A percentile compares a stretch with the other conserved stretches of the same genome.
Conservation (phyloP, 2,888 invertebrate species). For the Phortica okadai region DNA sequence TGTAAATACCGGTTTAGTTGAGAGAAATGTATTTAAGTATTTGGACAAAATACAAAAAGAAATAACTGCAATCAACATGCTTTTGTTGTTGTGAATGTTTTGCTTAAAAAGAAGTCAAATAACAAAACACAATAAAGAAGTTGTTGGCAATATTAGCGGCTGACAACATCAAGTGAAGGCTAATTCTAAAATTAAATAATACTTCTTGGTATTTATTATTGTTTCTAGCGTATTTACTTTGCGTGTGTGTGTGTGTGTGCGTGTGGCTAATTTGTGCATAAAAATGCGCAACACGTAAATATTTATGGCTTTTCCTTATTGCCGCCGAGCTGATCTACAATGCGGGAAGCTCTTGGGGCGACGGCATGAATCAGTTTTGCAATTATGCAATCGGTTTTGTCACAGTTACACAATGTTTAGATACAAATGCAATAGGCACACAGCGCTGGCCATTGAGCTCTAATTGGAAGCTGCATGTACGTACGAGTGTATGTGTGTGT, state of each 20-base stretch:
- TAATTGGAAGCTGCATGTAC: background rate
- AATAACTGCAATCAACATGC: background rate
- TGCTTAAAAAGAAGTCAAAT: no score
- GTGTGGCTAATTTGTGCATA: constrained; percentile 49
- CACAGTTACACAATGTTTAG: background rate
- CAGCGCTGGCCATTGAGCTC: background rate
- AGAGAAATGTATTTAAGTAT: constrained; percentile 1
- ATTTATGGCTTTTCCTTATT: constrained; percentile 31
- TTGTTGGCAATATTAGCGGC: no score
- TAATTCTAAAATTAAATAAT: background rate
- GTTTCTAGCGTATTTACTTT: background rate
- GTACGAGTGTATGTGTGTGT: no score
- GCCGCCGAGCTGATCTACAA: background rate
- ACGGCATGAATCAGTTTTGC: background rate
- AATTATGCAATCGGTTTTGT: constrained; percentile 2
- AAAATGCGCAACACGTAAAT: constrained; percentile 50
- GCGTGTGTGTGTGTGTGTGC: background rate
- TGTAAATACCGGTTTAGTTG: constrained; percentile 13
- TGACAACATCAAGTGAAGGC: background rate
- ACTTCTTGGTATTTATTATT: background rate
- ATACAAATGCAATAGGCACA: background rate
- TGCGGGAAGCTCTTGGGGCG: constrained; percentile 3
- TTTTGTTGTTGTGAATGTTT: constrained; percentile 1
- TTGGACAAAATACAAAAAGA: background rate
- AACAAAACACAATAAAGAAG: no score